These are phyloP conservation scores for Drosophila prosaltans DNA, from an alignment of 1,140 invertebrate species.

Conservation along the genomic window DNA sequence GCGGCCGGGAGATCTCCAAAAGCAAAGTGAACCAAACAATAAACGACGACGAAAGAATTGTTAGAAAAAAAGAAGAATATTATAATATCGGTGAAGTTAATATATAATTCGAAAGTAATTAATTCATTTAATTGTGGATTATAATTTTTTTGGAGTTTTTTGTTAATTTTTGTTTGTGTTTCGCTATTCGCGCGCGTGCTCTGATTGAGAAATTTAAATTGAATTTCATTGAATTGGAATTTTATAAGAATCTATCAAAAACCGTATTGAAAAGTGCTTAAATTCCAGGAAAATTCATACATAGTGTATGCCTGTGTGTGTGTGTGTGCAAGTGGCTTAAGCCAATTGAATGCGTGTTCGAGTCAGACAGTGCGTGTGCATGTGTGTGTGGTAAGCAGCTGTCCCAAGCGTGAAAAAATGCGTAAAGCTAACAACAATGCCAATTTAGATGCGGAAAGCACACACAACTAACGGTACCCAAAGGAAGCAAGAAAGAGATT, in stretches of 20 bases:
- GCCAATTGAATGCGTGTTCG: conserved; percentile 21
- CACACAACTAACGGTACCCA: conserved; percentile 23
- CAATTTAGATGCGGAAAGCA: conserved; percentile 33
- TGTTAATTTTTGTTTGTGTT: neutral
- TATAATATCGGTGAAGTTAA: neutral
- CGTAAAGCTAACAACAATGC: conserved; percentile 61
- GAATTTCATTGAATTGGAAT: neutral
- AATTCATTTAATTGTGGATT: conserved; percentile 20
- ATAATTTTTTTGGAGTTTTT: neutral
- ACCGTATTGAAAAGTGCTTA: conserved; percentile 7
- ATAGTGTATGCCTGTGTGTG: neutral
- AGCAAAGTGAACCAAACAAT: neutral
- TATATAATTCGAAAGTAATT: conserved; percentile 19
- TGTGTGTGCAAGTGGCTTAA: conserved; percentile 31
- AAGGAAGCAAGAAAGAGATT: neutral
- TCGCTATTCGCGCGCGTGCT: neutral
- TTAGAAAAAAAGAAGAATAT: neutral
- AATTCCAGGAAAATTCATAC: conserved; percentile 5
- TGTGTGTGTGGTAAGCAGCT: conserved; percentile 30
- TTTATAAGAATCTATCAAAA: neutral
- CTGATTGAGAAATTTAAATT: conserved; percentile 7
- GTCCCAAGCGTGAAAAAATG: conserved; percentile 60
- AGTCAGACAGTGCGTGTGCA: conserved; percentile 5
- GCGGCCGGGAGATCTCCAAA: neutral
- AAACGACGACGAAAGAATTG: neutral